A percentile compares a stretch with the other conserved stretches of the same genome.
These are phyloP conservation scores for Corvus cornix DNA, from an alignment of 2,113 vertebrate genomes.

Conservation along the genomic window DNA sequence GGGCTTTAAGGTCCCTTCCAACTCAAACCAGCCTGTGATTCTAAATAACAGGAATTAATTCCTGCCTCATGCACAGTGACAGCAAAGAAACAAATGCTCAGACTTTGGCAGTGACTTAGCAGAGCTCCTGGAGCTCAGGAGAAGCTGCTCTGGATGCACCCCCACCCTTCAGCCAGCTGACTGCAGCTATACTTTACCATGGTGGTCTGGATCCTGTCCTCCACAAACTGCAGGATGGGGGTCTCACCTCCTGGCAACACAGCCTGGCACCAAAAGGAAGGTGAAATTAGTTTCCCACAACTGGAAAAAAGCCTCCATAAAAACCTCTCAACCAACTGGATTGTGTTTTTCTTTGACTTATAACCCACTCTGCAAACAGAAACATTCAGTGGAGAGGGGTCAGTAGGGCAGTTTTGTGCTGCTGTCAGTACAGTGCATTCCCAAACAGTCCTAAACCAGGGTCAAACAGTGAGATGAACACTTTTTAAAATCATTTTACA, in stretches of 20 bases:
- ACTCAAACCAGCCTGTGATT: background rate
- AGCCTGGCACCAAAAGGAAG: conserved; percentile 44
- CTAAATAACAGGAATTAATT: background rate
- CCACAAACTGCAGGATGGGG: conserved; percentile 77
- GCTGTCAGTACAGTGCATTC: background rate
- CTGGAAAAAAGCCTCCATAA: background rate
- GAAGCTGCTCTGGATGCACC: background rate
- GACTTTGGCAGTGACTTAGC: too few species aligned
- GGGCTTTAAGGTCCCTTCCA: background rate
- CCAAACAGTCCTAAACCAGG: background rate
- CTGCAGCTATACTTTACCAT: conserved; percentile 73
- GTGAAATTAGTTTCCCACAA: background rate
- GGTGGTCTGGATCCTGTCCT: conserved; percentile 78
- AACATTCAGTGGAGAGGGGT: background rate
- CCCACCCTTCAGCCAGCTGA: background rate
- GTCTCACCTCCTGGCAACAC: conserved; percentile 32
- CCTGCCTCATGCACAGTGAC: background rate
- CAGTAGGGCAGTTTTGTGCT: background rate
- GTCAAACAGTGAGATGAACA: background rate
- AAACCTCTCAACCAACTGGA: background rate
- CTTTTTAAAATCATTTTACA: background rate
- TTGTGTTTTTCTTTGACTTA: background rate
- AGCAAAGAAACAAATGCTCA: background rate
- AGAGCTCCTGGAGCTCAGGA: background rate
- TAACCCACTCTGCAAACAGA: background rate